Percentiles rank a stretch among this genome's conserved stretches.
Conservation (phyloP, 1,140 invertebrate genomes). For the Matsumurasca onukii region DNA sequence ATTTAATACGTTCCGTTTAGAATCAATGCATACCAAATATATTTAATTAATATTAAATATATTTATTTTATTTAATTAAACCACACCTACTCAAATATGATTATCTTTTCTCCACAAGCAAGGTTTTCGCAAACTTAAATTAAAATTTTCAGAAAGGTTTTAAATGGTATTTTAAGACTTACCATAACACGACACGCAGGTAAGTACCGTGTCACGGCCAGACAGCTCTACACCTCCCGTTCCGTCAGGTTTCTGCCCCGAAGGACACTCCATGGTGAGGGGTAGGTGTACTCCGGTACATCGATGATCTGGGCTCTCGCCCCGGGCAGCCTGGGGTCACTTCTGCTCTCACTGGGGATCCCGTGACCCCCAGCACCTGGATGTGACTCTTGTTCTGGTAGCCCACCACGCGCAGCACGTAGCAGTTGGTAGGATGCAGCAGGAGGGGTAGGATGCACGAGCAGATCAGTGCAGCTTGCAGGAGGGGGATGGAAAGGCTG, state of each 20-base stretch:
- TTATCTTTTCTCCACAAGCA: no score
- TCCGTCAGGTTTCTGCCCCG: constrained; percentile 3
- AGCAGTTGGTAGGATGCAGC: neutral
- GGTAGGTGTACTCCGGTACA: constrained; percentile 10
- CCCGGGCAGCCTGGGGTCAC: neutral
- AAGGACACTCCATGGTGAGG: neutral
- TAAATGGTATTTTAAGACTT: neutral
- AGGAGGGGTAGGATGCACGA: no score
- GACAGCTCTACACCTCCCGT: neutral
- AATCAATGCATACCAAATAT: no score
- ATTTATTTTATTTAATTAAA: no score
- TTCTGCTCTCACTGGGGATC: no score
- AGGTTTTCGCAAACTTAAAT: no score
- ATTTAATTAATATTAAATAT: no score
- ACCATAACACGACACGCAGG: neutral
- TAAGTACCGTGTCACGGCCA: neutral
- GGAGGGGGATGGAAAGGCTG: no score
- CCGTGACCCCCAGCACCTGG: neutral
- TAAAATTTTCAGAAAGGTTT: no score
- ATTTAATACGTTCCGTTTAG: no score
- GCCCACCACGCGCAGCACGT: neutral
- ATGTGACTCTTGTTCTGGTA: constrained; percentile 5
- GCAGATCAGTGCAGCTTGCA: no score
- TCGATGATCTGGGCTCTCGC: constrained; percentile 8
- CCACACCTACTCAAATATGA: no score